Evolutionary conservation across 1,140 invertebrate species (phyloP).

Genomic region (Lordiphosa mommai): DNA sequence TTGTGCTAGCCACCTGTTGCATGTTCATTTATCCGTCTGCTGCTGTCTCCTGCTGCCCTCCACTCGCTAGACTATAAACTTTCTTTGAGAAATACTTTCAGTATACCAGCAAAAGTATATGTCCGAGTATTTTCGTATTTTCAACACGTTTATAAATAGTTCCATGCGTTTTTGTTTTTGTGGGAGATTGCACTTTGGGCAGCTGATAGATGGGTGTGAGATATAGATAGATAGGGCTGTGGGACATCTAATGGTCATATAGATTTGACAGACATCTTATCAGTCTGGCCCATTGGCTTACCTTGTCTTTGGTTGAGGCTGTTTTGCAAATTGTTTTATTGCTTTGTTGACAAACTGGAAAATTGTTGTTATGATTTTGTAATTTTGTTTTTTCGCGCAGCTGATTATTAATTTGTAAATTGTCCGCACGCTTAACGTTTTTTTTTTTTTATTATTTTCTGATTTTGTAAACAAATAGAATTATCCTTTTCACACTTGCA

Average conservation of each 20-base stretch:
- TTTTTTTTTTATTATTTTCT: too few species aligned
- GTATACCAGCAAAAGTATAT: background rate
- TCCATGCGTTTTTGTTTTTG: background rate
- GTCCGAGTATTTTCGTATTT: slow-evolving; percentile 1
- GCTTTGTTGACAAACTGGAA: slow-evolving; percentile 14
- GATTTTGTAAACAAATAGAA: background rate
- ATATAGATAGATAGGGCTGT: background rate
- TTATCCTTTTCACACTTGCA: background rate
- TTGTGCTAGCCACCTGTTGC: too few species aligned
- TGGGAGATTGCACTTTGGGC: slow-evolving; percentile 1
- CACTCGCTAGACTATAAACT: too few species aligned
- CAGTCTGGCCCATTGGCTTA: slow-evolving; percentile 1
- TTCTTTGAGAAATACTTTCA: too few species aligned
- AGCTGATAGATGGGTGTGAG: background rate
- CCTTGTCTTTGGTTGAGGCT: background rate
- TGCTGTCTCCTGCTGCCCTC: too few species aligned
- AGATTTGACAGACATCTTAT: too few species aligned
- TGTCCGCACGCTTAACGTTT: too few species aligned
- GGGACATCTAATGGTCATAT: too few species aligned
- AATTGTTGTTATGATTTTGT: slow-evolving; percentile 7
- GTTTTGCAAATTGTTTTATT: slow-evolving; percentile 16
- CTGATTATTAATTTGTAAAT: too few species aligned
- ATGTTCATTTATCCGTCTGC: too few species aligned
- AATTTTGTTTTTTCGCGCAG: background rate
- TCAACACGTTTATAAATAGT: slow-evolving; percentile 7